A percentile compares a stretch with the other conserved stretches of the same genome.
These are phyloP conservation scores for Motacilla alba DNA, from an alignment of 2,113 vertebrate genomes.

Conservation along the genomic window DNA sequence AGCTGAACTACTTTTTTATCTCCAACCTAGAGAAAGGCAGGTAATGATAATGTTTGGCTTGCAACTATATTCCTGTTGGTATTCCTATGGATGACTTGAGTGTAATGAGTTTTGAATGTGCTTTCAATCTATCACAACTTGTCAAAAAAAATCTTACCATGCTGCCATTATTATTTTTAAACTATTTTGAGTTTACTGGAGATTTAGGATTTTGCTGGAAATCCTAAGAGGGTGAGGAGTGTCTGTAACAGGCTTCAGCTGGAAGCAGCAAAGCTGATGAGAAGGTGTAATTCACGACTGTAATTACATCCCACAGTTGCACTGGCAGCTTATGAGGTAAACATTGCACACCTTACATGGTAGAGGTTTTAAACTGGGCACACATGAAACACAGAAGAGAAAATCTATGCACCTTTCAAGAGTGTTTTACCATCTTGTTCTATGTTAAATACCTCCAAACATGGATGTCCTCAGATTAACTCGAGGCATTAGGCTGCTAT, in stretches of 20 bases:
- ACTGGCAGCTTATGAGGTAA: not conserved
- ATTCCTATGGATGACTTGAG: not conserved
- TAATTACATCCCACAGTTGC: not conserved
- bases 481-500: not conserved
- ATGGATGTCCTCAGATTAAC: not conserved
- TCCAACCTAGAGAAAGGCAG: not conserved
- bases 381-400: not conserved
- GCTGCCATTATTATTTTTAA: not conserved
- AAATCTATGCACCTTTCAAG: not conserved
- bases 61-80: not conserved
- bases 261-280: not conserved
- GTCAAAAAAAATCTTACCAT: not conserved
- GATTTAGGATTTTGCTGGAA: not conserved
- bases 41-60: not conserved
- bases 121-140: not conserved
- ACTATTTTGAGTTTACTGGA: not conserved
- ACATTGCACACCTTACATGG: not conserved
- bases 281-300: not conserved
- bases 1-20: not conserved
- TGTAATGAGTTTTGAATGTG: not conserved
- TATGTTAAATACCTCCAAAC: not conserved
- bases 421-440: not conserved
- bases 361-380: not conserved
- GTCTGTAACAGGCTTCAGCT: not conserved
- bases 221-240: not conserved